A percentile compares a stretch with the other conserved stretches of the same genome.
phyloP scores from a whole-genome alignment of 1,140 invertebrate genomes.

The Drosophila nasuta region DNA sequence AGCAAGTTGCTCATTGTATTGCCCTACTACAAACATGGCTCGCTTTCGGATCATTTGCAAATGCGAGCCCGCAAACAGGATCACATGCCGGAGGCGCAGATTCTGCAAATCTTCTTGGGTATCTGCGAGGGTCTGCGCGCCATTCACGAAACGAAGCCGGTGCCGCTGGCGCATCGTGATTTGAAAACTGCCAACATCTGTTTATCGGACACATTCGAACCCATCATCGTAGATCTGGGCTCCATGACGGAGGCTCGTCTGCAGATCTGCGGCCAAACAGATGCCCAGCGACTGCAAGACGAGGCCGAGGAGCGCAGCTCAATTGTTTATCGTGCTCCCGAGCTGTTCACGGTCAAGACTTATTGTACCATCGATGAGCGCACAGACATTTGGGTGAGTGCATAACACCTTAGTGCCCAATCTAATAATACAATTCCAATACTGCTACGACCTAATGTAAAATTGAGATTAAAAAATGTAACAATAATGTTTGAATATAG shows the following conservation, averaged over 20 bases:
- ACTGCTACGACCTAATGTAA: too few species aligned
- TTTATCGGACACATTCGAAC: conserved; percentile 89
- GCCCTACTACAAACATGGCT: conserved; percentile 93
- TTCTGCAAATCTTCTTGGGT: conserved; percentile 90
- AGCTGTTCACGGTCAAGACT: conserved; percentile 94
- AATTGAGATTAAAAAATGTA: too few species aligned
- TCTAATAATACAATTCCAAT: too few species aligned
- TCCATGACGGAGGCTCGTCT: conserved; percentile 91
- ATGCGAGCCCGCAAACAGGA: conserved; percentile 87
- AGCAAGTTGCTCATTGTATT: conserved; percentile 92
- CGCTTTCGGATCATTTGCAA: conserved; percentile 90
- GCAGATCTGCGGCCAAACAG: conserved; percentile 89
- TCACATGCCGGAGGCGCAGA: conserved; percentile 88
- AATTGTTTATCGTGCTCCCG: conserved; percentile 95
- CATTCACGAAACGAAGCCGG: conserved; percentile 90
- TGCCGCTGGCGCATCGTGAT: conserved; percentile 92
- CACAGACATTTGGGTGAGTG: conserved; percentile 94
- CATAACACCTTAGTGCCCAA: too few species aligned
- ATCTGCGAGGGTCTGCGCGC: conserved; percentile 91
- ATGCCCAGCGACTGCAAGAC: conserved; percentile 92
- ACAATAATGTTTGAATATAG: too few species aligned
- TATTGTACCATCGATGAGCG: conserved; percentile 93
- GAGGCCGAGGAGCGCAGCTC: conserved; percentile 93
- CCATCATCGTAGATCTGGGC: conserved; percentile 94
- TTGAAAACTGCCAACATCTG: conserved; percentile 94